Conservation (phyloP, 2,888 invertebrate species). For the Megalurothrips usitatus region DNA sequence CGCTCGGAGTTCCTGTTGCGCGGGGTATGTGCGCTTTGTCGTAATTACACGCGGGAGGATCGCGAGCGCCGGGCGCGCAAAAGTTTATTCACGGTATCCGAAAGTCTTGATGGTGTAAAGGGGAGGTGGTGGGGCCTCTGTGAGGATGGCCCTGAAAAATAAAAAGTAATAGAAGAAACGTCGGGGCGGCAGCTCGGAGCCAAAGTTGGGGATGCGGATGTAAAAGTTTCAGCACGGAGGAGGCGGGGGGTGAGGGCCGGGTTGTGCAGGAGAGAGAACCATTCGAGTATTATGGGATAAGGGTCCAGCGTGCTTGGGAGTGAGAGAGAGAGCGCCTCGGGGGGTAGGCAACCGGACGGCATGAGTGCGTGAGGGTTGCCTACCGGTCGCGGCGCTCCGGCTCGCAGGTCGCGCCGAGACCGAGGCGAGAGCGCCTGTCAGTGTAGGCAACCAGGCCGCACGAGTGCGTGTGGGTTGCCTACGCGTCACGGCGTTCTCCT, state of each 20-base stretch:
- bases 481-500: not conserved
- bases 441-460: too few relatives aligned
- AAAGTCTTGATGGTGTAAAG: not conserved
- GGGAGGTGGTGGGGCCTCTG: not conserved
- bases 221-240: constrained; percentile 31
- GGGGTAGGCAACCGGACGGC: too few relatives aligned
- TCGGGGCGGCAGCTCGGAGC: not conserved
- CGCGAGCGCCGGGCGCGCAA: not conserved
- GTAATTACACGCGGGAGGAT: not conserved
- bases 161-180: not conserved
- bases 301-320: not conserved
- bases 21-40: too few relatives aligned
- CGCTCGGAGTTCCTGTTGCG: too few relatives aligned
- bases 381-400: too few relatives aligned
- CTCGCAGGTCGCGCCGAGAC: too few relatives aligned
- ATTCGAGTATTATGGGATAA: too few relatives aligned
- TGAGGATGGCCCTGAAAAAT: not conserved
- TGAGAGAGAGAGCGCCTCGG: too few relatives aligned
- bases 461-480: too few relatives aligned
- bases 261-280: constrained; percentile 30
- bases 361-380: too few relatives aligned
- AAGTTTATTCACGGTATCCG: not conserved
- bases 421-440: too few relatives aligned
- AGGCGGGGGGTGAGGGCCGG: constrained; percentile 29
- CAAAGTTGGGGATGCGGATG: constrained; percentile 14